A percentile compares a stretch with the other conserved stretches of the same genome.
Conservation (phyloP, 2,888 invertebrate species). For the Eupithecia subumbrata region DNA sequence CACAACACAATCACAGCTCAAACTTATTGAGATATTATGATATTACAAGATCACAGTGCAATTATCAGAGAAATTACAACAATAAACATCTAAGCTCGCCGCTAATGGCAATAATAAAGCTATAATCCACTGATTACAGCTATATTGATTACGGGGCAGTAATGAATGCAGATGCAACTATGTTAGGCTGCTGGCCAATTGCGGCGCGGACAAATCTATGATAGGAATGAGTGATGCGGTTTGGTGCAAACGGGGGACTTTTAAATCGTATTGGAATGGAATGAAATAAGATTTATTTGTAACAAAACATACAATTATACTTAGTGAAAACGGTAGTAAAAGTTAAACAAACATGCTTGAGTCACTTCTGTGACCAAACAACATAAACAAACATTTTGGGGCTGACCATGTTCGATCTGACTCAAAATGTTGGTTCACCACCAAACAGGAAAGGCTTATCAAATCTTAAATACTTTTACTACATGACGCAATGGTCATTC, state of each 20-base stretch:
- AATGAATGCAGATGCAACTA: constrained; percentile 29
- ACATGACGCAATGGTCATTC: no score
- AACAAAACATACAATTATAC: no score
- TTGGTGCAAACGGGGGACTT: neutral
- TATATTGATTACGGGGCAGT: constrained; percentile 28
- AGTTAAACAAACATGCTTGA: no score
- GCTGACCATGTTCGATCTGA: no score
- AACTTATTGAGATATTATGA: constrained; percentile 18
- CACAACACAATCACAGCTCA: neutral
- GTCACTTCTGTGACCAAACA: no score
- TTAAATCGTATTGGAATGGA: no score
- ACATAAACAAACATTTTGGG: no score
- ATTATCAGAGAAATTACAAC: constrained; percentile 55
- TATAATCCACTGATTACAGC: constrained; percentile 28
- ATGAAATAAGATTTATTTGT: no score
- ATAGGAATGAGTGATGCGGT: neutral
- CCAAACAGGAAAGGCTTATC: no score
- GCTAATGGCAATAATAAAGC: constrained; percentile 31
- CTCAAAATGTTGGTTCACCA: no score
- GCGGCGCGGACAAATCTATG: constrained; percentile 1
- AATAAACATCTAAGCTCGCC: constrained; percentile 57
- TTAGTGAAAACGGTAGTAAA: no score
- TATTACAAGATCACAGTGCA: constrained; percentile 31
- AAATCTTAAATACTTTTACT: no score
- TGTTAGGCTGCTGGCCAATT: neutral